phyloP scores from a whole-genome alignment of 2,113 vertebrate genomes.

The Percopsis transmontana region DNA sequence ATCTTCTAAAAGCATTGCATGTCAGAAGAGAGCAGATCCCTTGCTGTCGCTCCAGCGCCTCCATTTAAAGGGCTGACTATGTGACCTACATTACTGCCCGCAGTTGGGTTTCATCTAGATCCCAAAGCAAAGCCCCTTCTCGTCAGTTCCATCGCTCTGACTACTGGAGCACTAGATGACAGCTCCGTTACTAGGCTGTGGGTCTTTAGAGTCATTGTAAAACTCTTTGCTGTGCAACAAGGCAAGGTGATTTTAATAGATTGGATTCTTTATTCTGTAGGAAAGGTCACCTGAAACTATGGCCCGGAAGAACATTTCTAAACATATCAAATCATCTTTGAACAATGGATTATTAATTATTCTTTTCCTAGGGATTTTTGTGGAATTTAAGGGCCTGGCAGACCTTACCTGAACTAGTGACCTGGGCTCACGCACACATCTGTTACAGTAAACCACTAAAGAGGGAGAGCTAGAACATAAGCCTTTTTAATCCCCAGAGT shows the following conservation, averaged over 20 bases:
- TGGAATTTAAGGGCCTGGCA: not conserved
- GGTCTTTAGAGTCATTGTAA: not conserved
- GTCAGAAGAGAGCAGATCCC: not conserved
- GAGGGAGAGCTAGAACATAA: conserved; percentile 9
- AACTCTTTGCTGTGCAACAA: not conserved
- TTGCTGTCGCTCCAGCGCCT: not conserved
- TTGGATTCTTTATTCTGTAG: too few species aligned
- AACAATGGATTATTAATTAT: conserved; percentile 7
- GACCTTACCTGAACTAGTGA: conserved; percentile 9
- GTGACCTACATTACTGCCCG: conserved; percentile 32
- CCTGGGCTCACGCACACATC: not conserved
- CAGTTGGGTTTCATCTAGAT: not conserved
- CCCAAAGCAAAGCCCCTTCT: not conserved
- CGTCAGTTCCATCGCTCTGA: not conserved
- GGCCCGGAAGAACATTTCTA: not conserved
- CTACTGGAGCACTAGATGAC: not conserved
- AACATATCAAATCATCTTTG: too few species aligned
- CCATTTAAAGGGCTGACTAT: conserved; percentile 9
- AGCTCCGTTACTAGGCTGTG: not conserved
- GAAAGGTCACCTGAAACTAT: not conserved
- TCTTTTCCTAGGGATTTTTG: not conserved
- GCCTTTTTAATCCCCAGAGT: conserved; percentile 22
- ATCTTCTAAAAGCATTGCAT: not conserved
- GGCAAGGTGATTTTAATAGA: not conserved
- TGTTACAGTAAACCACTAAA: conserved; percentile 1